Conservation (phyloP, 2,888 invertebrate species). For the Eurytoma adleriae region DNA sequence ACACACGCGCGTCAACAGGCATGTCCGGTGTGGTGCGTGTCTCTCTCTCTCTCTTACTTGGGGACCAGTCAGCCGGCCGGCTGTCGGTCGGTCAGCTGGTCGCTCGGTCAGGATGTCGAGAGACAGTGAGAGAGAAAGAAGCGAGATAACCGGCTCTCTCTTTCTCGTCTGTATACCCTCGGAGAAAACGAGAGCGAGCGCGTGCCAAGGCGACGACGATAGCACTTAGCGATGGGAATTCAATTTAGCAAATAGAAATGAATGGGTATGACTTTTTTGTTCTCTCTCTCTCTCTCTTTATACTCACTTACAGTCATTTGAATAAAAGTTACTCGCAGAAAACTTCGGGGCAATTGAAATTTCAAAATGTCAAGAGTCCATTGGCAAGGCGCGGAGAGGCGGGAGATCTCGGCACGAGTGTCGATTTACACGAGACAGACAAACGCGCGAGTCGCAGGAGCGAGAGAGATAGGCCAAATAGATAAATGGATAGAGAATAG, state of each 20-base stretch:
- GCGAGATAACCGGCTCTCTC: conserved; percentile 31
- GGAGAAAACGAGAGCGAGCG: not conserved
- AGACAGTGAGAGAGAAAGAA: conserved; percentile 7
- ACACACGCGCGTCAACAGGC: conserved; percentile 17
- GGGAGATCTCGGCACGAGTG: not conserved
- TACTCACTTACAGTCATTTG: no score
- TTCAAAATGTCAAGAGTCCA: no score
- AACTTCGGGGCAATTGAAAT: no score
- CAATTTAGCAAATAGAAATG: not conserved
- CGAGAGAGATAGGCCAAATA: not conserved
- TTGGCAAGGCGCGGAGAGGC: not conserved
- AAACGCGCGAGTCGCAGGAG: not conserved
- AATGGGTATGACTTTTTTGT: not conserved
- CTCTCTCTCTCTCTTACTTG: conserved; percentile 5
- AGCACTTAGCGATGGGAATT: conserved; percentile 5
- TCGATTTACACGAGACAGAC: conserved; percentile 8
- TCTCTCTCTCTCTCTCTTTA: not conserved
- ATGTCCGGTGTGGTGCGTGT: conserved; percentile 28
- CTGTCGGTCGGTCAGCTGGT: conserved; percentile 18
- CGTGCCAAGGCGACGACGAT: conserved; percentile 1
- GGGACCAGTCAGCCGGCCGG: conserved; percentile 32
- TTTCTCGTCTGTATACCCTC: not conserved
- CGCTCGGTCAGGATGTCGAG: conserved; percentile 49
- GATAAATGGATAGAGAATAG: not conserved
- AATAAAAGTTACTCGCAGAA: no score